Percentiles rank a stretch among this genome's conserved stretches.
phyloP scores from a whole-genome alignment of 2,113 vertebrate genomes.

The Hemichromis elongatus region DNA sequence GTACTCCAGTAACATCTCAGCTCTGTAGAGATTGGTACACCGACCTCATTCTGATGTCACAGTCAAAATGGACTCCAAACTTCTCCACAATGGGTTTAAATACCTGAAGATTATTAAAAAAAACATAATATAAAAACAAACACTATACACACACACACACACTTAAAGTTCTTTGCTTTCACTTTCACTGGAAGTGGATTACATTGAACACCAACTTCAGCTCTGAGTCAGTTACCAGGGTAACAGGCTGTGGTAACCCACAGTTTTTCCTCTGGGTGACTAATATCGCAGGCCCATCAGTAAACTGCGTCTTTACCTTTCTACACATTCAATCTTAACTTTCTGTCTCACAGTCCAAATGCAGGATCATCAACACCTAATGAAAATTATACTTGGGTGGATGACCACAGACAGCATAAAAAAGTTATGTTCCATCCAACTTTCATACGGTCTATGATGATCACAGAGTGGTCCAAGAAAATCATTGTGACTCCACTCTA shows the following conservation, averaged over 20 bases:
- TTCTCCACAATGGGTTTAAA: conserved; percentile 91
- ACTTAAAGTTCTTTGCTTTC: neutral
- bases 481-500: neutral
- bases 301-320: neutral
- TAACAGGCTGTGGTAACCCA: neutral
- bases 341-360: neutral
- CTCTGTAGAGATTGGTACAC: neutral
- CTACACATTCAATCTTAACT: neutral
- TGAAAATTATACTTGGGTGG: neutral
- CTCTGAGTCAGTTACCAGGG: neutral
- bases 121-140: neutral
- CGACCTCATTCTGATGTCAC: conserved; percentile 90
- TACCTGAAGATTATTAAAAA: conserved; percentile 72
- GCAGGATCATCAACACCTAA: no score
- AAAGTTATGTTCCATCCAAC: neutral
- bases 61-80: conserved; percentile 88
- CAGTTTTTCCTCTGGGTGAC: neutral
- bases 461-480: neutral
- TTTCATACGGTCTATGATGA: neutral
- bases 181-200: neutral
- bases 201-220: neutral
- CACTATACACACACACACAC: neutral
- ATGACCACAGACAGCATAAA: neutral
- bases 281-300: neutral
- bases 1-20: neutral